Conservation (phyloP, 2,797 vertebrate species). For the Sebastes vulpes region DNA sequence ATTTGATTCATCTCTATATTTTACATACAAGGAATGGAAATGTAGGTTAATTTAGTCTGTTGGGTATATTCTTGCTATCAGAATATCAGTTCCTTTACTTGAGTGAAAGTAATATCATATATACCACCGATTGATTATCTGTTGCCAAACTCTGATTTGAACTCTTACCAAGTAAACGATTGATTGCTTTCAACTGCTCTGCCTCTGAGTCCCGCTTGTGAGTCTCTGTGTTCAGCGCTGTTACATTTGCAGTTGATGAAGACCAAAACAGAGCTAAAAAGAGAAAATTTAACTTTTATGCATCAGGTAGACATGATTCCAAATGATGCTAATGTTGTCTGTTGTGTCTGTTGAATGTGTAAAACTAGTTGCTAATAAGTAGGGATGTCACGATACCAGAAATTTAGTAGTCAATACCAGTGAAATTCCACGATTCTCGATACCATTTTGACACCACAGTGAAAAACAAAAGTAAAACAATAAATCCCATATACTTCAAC, state of each 20-base stretch:
- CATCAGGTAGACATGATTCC: background rate
- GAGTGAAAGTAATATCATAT: background rate
- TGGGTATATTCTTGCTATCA: background rate
- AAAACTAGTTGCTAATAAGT: background rate
- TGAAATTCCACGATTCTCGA: too few relatives aligned
- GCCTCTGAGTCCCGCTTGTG: too few relatives aligned
- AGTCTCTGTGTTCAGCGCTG: background rate
- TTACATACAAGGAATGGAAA: conserved; percentile 10
- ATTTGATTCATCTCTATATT: conserved; percentile 45
- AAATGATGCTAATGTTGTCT: background rate
- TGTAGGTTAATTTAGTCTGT: background rate
- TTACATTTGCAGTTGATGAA: background rate
- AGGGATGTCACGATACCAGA: too few relatives aligned
- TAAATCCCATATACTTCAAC: too few relatives aligned
- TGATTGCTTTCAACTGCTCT: too few relatives aligned
- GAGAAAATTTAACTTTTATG: background rate
- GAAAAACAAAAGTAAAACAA: too few relatives aligned
- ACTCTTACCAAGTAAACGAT: background rate
- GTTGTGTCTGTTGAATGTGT: background rate
- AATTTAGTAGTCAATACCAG: too few relatives aligned
- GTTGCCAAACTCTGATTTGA: background rate
- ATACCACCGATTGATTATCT: background rate
- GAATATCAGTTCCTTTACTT: background rate
- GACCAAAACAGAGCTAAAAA: background rate
- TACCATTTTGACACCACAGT: rapidly evolving